Percentiles rank a stretch among this genome's conserved stretches.
Conservation (phyloP, 2,113 vertebrate genomes). For the Panthera tigris region DNA sequence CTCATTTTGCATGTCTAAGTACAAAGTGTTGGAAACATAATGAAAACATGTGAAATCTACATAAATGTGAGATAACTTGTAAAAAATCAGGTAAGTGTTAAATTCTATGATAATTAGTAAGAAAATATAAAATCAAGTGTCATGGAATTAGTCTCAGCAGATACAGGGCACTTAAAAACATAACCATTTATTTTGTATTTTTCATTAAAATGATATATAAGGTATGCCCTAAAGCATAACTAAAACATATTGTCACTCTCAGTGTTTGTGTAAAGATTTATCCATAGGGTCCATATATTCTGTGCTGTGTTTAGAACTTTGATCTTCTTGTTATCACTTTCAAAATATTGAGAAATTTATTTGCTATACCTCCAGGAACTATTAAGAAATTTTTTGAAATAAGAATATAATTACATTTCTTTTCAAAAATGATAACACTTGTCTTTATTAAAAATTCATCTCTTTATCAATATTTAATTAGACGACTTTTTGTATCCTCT, state of each 20-base stretch:
- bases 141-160: slow-evolving; percentile 69
- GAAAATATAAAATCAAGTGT: slow-evolving; percentile 76
- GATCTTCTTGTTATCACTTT: slow-evolving; percentile 62
- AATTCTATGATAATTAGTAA: slow-evolving; percentile 71
- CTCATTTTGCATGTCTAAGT: slow-evolving; percentile 1
- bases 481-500: background rate
- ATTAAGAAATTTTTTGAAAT: slow-evolving; percentile 60
- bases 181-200: slow-evolving; percentile 77
- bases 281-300: slow-evolving; percentile 45
- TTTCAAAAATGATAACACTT: slow-evolving; percentile 50
- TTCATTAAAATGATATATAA: slow-evolving; percentile 81
- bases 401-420: slow-evolving; percentile 57
- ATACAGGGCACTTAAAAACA: slow-evolving; percentile 71
- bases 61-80: slow-evolving; percentile 69
- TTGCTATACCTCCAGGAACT: slow-evolving; percentile 51
- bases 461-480: background rate
- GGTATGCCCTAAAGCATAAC: slow-evolving; percentile 77
- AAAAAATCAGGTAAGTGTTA: slow-evolving; percentile 50
- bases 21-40: background rate
- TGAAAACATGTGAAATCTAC: background rate
- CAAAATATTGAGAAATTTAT: slow-evolving; percentile 70
- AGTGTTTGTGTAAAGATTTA: slow-evolving; percentile 51
- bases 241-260: slow-evolving; percentile 76
- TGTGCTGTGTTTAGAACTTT: slow-evolving; percentile 66
- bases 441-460: slow-evolving; percentile 31